These are phyloP conservation scores for Rynchops niger DNA, from an alignment of 2,113 vertebrate species.

Conservation along the genomic window DNA sequence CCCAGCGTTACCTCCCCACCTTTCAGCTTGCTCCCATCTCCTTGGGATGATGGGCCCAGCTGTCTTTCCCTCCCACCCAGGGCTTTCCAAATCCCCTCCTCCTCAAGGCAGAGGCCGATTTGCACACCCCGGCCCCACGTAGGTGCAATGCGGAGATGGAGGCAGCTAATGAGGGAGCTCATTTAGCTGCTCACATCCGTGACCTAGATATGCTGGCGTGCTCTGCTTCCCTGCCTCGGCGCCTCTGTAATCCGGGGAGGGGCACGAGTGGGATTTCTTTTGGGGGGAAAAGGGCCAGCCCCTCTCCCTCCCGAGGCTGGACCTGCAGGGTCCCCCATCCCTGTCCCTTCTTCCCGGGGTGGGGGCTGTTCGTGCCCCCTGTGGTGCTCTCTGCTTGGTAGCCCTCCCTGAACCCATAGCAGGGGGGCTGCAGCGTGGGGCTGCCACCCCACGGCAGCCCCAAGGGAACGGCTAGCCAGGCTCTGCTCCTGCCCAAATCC, in stretches of 20 bases:
- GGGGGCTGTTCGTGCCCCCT: background rate
- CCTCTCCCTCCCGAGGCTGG: background rate
- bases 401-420: background rate
- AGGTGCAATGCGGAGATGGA: background rate
- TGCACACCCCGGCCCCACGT: rapidly evolving
- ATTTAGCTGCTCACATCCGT: background rate
- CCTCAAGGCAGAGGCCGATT: background rate
- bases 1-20: background rate
- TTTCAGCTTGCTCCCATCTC: background rate
- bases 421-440: background rate
- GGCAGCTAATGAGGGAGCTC: background rate
- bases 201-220: background rate
- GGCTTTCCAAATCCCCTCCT: background rate
- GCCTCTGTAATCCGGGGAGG: background rate
- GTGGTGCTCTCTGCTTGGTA: no score
- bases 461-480: background rate
- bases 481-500: background rate
- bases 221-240: background rate
- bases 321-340: background rate
- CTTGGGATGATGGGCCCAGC: background rate
- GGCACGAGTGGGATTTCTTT: rapidly evolving
- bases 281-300: rapidly evolving
- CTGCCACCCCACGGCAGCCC: background rate
- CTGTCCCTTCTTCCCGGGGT: rapidly evolving
- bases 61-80: background rate